A percentile compares a stretch with the other conserved stretches of the same genome.
phyloP scores from a whole-genome alignment of 2,888 invertebrate genomes.

The Agonopterix arenella region DNA sequence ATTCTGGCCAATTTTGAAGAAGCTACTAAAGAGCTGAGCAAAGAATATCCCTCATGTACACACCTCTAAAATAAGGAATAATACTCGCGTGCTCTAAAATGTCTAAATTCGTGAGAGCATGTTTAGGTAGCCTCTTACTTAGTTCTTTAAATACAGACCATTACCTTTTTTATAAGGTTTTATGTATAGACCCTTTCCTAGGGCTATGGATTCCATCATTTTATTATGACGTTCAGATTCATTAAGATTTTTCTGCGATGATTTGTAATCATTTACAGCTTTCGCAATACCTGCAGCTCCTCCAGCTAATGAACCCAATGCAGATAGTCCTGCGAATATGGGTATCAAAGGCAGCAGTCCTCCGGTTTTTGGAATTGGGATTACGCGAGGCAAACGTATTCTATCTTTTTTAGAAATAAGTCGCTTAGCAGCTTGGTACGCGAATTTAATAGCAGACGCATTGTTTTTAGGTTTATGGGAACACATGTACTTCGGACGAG shows the following conservation, averaged over 20 bases:
- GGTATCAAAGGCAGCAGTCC: conserved; percentile 33
- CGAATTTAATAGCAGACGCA: background rate
- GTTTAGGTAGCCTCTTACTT: conserved; percentile 6
- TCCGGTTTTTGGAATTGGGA: conserved; percentile 30
- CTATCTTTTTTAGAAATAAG: background rate
- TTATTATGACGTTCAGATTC: conserved; percentile 6
- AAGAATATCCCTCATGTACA: conserved; percentile 11
- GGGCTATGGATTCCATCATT: conserved; percentile 37
- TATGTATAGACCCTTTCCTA: conserved; percentile 32
- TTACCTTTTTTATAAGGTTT: conserved; percentile 23
- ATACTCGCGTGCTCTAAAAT: conserved; percentile 1
- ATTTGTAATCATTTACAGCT: conserved; percentile 25
- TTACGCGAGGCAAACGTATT: background rate
- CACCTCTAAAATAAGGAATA: conserved; percentile 12
- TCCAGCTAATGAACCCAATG: conserved; percentile 32
- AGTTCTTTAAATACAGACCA: conserved; percentile 12
- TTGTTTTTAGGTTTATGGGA: background rate
- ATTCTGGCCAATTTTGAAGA: background rate
- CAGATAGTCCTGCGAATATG: conserved; percentile 33
- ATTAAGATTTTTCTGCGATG: conserved; percentile 19
- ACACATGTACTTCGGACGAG: no score
- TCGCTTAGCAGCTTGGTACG: background rate
- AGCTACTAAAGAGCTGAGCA: background rate
- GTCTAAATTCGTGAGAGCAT: conserved; percentile 7
- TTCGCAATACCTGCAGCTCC: conserved; percentile 35